Evolutionary conservation across 2,888 invertebrate species (phyloP).

Genomic region (Xestobium rufovillosum): DNA sequence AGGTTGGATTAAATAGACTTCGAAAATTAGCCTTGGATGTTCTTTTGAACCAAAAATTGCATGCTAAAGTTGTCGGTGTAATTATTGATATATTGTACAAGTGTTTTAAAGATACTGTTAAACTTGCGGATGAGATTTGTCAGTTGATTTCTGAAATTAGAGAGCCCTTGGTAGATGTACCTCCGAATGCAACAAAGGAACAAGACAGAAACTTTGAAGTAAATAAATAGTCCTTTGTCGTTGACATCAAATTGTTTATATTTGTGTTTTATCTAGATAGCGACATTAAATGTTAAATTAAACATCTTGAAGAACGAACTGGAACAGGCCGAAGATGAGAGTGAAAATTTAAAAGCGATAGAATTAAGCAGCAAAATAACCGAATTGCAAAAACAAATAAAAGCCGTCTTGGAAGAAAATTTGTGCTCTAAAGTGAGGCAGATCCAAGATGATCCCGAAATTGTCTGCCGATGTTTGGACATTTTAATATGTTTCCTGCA

Average conservation of each 20-base stretch:
- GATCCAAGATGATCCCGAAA: slow-evolving; percentile 24
- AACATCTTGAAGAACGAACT: slow-evolving; percentile 26
- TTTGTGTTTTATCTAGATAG: slow-evolving; percentile 22
- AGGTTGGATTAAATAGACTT: slow-evolving; percentile 28
- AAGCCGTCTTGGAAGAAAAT: no score
- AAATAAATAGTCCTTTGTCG: no score
- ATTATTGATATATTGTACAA: slow-evolving; percentile 27
- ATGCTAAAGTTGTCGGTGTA: slow-evolving; percentile 23
- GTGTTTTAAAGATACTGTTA: no score
- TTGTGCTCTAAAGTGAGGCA: slow-evolving; percentile 15
- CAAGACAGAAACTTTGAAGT: slow-evolving; percentile 24
- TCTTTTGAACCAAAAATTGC: slow-evolving; percentile 22
- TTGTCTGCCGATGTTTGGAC: slow-evolving; percentile 26
- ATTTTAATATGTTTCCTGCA: slow-evolving; percentile 23
- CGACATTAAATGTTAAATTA: slow-evolving; percentile 28
- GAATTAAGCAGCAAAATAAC: slow-evolving; percentile 23
- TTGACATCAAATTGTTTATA: not conserved
- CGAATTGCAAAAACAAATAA: slow-evolving; percentile 22
- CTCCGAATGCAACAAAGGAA: slow-evolving; percentile 13
- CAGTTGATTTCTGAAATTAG: slow-evolving; percentile 30
- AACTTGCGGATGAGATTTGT: slow-evolving; percentile 27
- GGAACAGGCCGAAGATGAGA: slow-evolving; percentile 27
- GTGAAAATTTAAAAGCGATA: slow-evolving; percentile 27
- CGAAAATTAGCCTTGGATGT: slow-evolving; percentile 21
- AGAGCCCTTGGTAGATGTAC: slow-evolving; percentile 25